phyloP scores from a whole-genome alignment of 2,888 invertebrate genomes.

The Ennomos quercinarius region DNA sequence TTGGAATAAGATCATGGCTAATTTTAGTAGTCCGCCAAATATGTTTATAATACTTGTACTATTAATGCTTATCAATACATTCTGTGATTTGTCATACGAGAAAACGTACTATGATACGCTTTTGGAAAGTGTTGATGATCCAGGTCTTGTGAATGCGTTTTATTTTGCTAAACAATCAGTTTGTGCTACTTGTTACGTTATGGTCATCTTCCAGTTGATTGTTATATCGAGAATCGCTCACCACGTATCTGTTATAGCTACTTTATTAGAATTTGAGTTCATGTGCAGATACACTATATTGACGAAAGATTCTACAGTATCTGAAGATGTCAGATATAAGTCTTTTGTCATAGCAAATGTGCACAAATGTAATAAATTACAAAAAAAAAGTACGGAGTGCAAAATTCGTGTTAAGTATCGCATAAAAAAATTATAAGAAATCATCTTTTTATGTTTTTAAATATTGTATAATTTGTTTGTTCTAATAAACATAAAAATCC shows the following conservation, averaged over 20 bases:
- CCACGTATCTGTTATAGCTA: conserved; percentile 54
- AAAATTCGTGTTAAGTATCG: too few relatives aligned
- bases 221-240: conserved; percentile 60
- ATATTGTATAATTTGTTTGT: neutral
- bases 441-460: neutral
- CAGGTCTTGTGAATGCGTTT: conserved; percentile 51
- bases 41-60: conserved; percentile 40
- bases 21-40: conserved; percentile 41
- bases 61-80: conserved; percentile 47
- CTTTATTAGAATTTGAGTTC: conserved; percentile 67
- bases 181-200: conserved; percentile 53
- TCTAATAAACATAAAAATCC: too few relatives aligned
- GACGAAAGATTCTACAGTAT: conserved; percentile 36
- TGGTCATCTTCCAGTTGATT: conserved; percentile 55
- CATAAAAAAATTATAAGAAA: too few relatives aligned
- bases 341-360: neutral
- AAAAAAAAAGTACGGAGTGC: too few relatives aligned
- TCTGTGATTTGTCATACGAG: conserved; percentile 59
- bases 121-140: conserved; percentile 46
- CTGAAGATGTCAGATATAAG: conserved; percentile 6
- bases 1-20: conserved; percentile 53
- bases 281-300: conserved; percentile 71
- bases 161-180: conserved; percentile 54
- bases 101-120: conserved; percentile 43
- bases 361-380: too few relatives aligned